Percentiles rank a stretch among this genome's conserved stretches.
Conservation (phyloP, 2,113 vertebrate genomes). For the Ornithorhynchus anatinus region DNA sequence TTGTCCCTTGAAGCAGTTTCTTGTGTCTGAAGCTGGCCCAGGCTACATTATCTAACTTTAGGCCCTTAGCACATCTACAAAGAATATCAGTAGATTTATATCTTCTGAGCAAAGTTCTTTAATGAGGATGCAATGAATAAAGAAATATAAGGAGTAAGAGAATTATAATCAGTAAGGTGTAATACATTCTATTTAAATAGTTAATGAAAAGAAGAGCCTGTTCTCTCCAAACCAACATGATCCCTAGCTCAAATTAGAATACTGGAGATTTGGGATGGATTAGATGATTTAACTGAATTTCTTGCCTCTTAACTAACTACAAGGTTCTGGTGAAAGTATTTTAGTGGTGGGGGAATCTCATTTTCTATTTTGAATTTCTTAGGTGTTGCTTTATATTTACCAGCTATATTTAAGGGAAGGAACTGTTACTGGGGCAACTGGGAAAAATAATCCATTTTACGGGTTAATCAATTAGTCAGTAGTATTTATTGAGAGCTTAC, state of each 20-base stretch:
- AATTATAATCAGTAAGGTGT: neutral
- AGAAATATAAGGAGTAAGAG: neutral
- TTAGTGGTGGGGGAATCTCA: neutral
- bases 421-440: too few relatives aligned
- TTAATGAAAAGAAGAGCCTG: neutral
- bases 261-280: neutral
- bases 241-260: neutral
- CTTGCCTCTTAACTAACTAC: conserved; percentile 9
- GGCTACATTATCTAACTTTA: too few relatives aligned
- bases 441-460: too few relatives aligned
- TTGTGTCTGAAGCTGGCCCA: too few relatives aligned
- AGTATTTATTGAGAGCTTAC: too few relatives aligned
- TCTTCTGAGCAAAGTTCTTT: neutral
- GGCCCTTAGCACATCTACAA: too few relatives aligned
- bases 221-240: neutral
- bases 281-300: conserved; percentile 12
- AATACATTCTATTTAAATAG: neutral
- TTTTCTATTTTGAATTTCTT: conserved; percentile 4
- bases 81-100: too few relatives aligned
- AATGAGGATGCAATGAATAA: neutral
- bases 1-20: too few relatives aligned
- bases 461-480: too few relatives aligned
- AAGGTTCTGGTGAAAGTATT: neutral
- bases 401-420: too few relatives aligned
- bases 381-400: conserved; percentile 10